Conservation (phyloP, 2,113 vertebrate genomes). For the Hyperopisus bebe region DNA sequence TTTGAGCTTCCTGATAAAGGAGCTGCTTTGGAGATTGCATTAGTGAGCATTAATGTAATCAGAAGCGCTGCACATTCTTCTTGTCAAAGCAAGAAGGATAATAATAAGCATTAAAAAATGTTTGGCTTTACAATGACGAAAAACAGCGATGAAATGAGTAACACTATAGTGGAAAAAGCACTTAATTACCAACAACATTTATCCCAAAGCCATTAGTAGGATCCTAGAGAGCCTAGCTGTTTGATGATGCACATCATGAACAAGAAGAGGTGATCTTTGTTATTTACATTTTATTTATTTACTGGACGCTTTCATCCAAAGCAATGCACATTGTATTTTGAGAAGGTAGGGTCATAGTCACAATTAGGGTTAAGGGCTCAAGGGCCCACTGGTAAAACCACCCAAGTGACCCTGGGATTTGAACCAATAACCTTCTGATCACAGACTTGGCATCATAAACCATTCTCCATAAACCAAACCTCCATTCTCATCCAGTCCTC, state of each 20-base stretch:
- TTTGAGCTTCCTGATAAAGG: not conserved
- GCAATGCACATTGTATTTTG: not conserved
- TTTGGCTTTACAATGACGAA: not conserved
- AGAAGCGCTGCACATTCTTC: not conserved
- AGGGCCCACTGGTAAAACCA: not conserved
- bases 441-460: not conserved
- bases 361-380: not conserved
- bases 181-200: not conserved
- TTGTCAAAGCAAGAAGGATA: not conserved
- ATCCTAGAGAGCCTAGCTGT: not conserved
- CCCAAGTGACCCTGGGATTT: not conserved
- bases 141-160: not conserved
- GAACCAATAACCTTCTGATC: not conserved
- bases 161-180: not conserved
- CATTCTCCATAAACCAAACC: too few species aligned
- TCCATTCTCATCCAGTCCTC: too few species aligned
- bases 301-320: not conserved
- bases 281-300: not conserved
- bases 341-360: not conserved
- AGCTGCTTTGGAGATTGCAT: not conserved
- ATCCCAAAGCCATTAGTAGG: not conserved
- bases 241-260: not conserved
- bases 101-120: not conserved
- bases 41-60: not conserved
- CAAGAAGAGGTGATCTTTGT: not conserved